A percentile compares a stretch with the other conserved stretches of the same genome.
These are phyloP conservation scores for Acronicta alni DNA, from an alignment of 2,888 invertebrate genomes.

Conservation along the genomic window DNA sequence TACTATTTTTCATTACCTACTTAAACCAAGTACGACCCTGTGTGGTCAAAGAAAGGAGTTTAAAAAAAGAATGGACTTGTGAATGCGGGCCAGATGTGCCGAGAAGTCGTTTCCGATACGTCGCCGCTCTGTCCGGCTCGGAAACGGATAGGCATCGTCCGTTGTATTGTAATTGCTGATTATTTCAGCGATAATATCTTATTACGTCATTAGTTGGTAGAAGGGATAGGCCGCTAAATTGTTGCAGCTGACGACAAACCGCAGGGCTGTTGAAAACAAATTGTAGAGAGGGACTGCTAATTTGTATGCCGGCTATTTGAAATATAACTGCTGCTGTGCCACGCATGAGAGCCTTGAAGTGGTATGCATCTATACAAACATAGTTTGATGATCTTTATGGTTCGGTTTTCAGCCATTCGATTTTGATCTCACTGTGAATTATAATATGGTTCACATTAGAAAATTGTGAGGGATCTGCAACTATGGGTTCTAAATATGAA, in stretches of 20 bases:
- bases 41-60: slow-evolving; percentile 36
- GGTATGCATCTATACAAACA: not conserved
- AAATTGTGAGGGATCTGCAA: no score
- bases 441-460: no score
- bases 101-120: slow-evolving; percentile 13
- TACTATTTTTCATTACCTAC: no score
- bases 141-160: slow-evolving; percentile 32
- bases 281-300: slow-evolving; percentile 27
- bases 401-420: no score
- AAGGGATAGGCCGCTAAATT: slow-evolving; percentile 43
- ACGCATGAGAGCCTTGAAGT: not conserved
- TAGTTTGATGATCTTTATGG: not conserved
- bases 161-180: slow-evolving; percentile 48
- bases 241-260: slow-evolving; percentile 55
- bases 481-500: no score
- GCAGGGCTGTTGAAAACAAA: slow-evolving; percentile 28
- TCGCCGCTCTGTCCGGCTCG: slow-evolving; percentile 9
- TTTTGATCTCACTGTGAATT: no score
- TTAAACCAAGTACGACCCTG: slow-evolving; percentile 34
- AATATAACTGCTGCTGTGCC: slow-evolving; percentile 12
- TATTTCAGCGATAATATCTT: slow-evolving; percentile 54
- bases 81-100: slow-evolving; percentile 59
- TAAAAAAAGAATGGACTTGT: slow-evolving; percentile 15
- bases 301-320: slow-evolving; percentile 16
- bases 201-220: slow-evolving; percentile 48